Conservation (phyloP, 2,113 vertebrate genomes). For the Neogale vison region DNA sequence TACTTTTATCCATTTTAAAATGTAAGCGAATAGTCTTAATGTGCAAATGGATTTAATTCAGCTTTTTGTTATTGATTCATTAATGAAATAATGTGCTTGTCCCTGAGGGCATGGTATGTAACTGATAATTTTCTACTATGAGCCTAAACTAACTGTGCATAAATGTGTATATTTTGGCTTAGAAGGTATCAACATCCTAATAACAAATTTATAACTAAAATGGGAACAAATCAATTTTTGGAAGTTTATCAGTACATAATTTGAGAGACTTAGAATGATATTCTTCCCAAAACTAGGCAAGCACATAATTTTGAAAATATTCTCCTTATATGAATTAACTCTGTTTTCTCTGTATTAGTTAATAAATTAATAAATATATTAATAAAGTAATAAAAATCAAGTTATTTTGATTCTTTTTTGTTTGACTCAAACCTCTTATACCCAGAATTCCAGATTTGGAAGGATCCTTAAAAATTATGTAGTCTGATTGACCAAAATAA, state of each 20-base stretch:
- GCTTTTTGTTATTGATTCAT: neutral
- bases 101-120: neutral
- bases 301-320: neutral
- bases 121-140: neutral
- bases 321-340: neutral
- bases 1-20: constrained; percentile 25
- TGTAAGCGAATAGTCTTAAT: neutral
- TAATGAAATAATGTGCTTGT: neutral
- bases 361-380: no score
- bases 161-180: neutral
- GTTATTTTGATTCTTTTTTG: constrained; percentile 29
- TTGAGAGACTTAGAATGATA: constrained; percentile 40
- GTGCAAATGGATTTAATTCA: neutral
- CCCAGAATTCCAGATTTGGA: neutral
- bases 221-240: neutral
- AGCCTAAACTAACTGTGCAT: neutral
- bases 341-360: neutral
- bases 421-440: neutral
- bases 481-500: neutral
- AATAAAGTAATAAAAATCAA: no score
- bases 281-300: neutral
- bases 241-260: neutral
- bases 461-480: neutral
- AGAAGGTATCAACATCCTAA: neutral
- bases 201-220: constrained; percentile 24